Evolutionary conservation across 2,888 invertebrate genomes (phyloP).

Genomic region (Chymomyza caudatula): DNA sequence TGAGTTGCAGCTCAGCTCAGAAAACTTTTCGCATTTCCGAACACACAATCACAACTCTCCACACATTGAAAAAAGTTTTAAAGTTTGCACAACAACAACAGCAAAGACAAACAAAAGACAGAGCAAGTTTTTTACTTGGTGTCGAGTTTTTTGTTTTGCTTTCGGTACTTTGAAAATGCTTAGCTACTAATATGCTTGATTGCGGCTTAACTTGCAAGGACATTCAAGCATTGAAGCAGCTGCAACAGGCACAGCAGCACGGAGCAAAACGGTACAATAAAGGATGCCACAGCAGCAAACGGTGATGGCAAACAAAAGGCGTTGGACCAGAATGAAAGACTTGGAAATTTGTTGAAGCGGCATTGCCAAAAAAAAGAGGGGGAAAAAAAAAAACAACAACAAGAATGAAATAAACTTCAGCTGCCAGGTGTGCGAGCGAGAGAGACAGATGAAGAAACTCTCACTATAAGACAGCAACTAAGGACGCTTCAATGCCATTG

Average conservation of each 20-base stretch:
- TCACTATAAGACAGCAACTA: background rate
- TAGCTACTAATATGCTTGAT: conserved; percentile 5
- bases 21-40: conserved; percentile 39
- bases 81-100: background rate
- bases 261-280: background rate
- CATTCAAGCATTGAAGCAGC: conserved; percentile 5
- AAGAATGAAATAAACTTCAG: background rate
- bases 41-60: background rate
- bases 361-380: background rate
- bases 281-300: background rate
- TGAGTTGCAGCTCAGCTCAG: background rate
- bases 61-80: background rate
- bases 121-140: background rate
- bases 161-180: background rate
- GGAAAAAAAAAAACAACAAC: background rate
- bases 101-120: background rate
- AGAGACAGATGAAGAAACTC: background rate
- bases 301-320: background rate
- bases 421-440: background rate
- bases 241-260: background rate
- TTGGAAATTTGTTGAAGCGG: conserved; percentile 3
- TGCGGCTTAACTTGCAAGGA: conserved; percentile 8
- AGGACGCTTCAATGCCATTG: too few relatives aligned
- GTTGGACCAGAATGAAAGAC: conserved; percentile 2
- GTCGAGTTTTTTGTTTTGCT: background rate